Base-by-base conservation (phyloP, 2,797 vertebrate genomes). In the Merluccius polli region DNA sequence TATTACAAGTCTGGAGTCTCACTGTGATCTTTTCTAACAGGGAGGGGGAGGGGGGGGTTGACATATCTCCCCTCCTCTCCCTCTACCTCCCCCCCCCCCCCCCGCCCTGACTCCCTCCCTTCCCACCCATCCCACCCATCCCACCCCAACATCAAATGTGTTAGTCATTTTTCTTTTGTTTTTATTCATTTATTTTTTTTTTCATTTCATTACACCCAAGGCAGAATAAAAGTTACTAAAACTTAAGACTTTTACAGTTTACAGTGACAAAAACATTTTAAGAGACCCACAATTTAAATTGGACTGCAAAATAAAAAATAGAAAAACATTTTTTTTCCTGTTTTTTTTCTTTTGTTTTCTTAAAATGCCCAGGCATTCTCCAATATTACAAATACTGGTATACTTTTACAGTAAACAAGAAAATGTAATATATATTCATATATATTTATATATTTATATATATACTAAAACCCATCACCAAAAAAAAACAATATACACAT, bases 401-500 rank as follows among this genome's bases (percentile, higher is more conserved):
- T 97, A 98, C 96, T 97, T 97, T 96, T 96, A 98, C 97, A 97
- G 96, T 96, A 97, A 99, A 98, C 96, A 98, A 98, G 96, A 91
- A 97, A 97, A 97, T 96, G 96, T 96, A 94, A 97, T 97, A 98
- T 98, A 93, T 94, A 93, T 91, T 90, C 87, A 91, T 92, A 92
- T 94, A 89, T 92, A 87, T 92, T 87, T 71, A 70, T 71, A 71
- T 71, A 71, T 71, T 29, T 92, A 89, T 90, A 96, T 96, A 96
- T 96, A 96, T 97, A 97, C 94, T 96, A 97, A 98, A 97, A 97
- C 96, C 97, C 95, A 85, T 96, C 97, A 97, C 96, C 95, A n/a
- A 96, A 89, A 85, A 83, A 81, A 94, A 96, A 92, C 93, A 95
- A 95, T 96, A 94, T 96, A 96, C 95, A 98, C 94, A 92, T 93